Percentiles rank a stretch among this genome's conserved stretches.
phyloP scores from a whole-genome alignment of 1,140 invertebrate species.

The Apis florea region DNA sequence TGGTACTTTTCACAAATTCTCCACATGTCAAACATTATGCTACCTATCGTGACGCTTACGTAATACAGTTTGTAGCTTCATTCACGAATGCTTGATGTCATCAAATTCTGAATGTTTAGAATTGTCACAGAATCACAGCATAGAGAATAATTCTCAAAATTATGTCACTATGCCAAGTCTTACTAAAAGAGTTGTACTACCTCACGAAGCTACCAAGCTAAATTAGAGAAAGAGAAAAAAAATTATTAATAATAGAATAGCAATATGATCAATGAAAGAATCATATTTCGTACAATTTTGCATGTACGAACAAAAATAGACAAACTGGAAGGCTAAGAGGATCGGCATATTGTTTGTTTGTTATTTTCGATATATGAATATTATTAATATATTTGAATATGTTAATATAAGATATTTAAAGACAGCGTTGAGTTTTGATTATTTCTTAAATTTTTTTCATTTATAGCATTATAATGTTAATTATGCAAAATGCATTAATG shows the following conservation, averaged over 20 bases:
- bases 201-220: constrained; percentile 61
- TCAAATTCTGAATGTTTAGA: constrained; percentile 20
- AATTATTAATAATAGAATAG: constrained; percentile 40
- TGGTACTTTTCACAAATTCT: constrained; percentile 84
- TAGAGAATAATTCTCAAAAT: constrained; percentile 29
- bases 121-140: constrained; percentile 17
- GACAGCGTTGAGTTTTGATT: constrained; percentile 29
- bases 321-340: constrained; percentile 44
- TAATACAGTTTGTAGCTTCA: constrained; percentile 83
- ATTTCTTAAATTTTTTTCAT: too few relatives aligned
- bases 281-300: not conserved
- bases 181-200: constrained; percentile 69
- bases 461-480: not conserved
- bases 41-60: constrained; percentile 83
- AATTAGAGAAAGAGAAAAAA: constrained; percentile 36
- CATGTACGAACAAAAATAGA: constrained; percentile 1
- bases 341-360: constrained; percentile 24
- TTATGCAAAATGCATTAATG: not conserved
- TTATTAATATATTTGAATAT: not conserved
- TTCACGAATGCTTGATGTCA: constrained; percentile 81
- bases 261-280: constrained; percentile 9
- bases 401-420: not conserved
- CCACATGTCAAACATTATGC: constrained; percentile 86
- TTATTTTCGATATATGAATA: not conserved
- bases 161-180: constrained; percentile 54